These are phyloP conservation scores for Pachyuromys duprasi DNA, from an alignment of 2,797 vertebrate genomes.

Conservation along the genomic window DNA sequence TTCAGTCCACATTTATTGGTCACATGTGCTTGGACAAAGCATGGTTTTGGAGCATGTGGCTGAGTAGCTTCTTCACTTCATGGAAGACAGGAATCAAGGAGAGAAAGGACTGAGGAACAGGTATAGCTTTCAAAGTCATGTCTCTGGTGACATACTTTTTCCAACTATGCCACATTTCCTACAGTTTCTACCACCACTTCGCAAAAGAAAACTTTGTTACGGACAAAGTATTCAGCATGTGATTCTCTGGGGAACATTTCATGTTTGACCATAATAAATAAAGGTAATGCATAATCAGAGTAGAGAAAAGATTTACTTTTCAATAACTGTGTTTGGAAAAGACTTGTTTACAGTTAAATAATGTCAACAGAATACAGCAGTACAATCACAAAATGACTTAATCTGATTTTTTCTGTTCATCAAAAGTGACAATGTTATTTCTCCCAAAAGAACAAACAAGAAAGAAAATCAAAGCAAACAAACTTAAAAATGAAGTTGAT, in stretches of 20 bases:
- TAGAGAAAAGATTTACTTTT: constrained; percentile 17
- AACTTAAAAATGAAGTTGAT: background rate
- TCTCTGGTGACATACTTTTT: background rate
- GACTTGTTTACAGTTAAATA: background rate
- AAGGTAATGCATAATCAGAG: background rate
- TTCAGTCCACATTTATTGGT: background rate
- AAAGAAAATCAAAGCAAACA: background rate
- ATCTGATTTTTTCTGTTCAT: background rate
- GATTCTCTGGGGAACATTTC: background rate
- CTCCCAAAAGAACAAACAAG: background rate
- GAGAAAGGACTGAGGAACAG: background rate
- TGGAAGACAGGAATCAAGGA: background rate
- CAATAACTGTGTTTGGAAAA: constrained; percentile 59
- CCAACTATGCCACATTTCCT: background rate
- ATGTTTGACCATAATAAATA: constrained; percentile 8
- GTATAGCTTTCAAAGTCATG: background rate
- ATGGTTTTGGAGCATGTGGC: background rate
- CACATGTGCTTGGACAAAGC: background rate
- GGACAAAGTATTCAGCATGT: background rate
- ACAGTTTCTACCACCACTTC: background rate
- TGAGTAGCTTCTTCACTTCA: background rate
- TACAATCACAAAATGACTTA: constrained; percentile 57
- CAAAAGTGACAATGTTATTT: constrained; percentile 26
- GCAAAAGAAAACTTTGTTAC: background rate
- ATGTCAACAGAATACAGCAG: background rate